phyloP scores from a whole-genome alignment of 2,888 invertebrate species.

The Epirrhoe alternata region DNA sequence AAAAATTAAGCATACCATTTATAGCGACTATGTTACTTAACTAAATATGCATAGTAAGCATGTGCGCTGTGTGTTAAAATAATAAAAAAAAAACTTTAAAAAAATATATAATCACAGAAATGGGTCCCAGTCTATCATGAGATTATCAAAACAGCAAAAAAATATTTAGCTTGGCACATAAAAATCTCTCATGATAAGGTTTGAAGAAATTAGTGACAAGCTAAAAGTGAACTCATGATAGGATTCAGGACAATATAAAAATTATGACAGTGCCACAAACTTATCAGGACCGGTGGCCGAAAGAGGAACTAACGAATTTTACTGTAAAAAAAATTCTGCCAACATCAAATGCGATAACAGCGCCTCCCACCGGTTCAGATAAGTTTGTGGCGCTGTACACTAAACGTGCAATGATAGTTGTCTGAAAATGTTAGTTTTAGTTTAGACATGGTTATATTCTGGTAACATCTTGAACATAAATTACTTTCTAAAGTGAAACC shows the following conservation, averaged over 20 bases:
- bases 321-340: too few relatives aligned
- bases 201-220: not conserved
- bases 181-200: not conserved
- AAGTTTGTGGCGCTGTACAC: too few relatives aligned
- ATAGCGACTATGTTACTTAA: not conserved
- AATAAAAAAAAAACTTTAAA: not conserved
- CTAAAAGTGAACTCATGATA: not conserved
- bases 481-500: too few relatives aligned
- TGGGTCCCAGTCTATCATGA: not conserved
- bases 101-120: not conserved
- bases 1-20: not conserved
- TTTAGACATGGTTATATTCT: conserved; percentile 5
- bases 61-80: not conserved
- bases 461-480: too few relatives aligned
- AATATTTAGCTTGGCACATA: too few relatives aligned
- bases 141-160: not conserved
- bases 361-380: too few relatives aligned
- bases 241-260: not conserved
- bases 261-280: too few relatives aligned
- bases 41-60: not conserved
- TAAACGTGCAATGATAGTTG: not conserved
- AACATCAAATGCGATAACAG: too few relatives aligned
- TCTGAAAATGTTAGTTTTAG: not conserved
- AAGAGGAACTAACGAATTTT: too few relatives aligned
- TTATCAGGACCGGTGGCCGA: too few relatives aligned